Evolutionary conservation across 2,888 invertebrate species (phyloP).

Genomic region (Baronia brevicornis): DNA sequence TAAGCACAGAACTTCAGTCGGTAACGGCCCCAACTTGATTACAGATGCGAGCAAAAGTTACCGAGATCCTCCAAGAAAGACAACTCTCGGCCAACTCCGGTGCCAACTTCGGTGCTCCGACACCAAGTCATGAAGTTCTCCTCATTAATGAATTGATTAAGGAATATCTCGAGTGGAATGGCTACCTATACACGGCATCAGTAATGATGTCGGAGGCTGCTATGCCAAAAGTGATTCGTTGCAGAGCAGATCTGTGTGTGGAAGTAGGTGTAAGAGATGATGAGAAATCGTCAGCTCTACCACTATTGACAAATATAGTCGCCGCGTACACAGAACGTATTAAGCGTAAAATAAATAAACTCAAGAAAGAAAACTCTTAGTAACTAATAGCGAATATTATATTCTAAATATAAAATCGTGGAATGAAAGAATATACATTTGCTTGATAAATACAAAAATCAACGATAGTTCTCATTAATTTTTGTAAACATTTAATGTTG

Average conservation of each 20-base stretch:
- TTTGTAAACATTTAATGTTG: too few species aligned
- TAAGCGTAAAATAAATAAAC: constrained; percentile 54
- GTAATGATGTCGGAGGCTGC: constrained; percentile 70
- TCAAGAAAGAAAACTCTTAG: constrained; percentile 30
- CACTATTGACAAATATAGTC: constrained; percentile 69
- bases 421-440: too few species aligned
- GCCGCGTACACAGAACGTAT: constrained; percentile 71
- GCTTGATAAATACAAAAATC: too few species aligned
- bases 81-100: constrained; percentile 29
- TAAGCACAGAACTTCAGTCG: too few species aligned
- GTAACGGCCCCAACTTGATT: too few species aligned
- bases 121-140: constrained; percentile 47
- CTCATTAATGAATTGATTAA: constrained; percentile 79
- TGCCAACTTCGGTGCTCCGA: constrained; percentile 32
- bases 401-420: too few species aligned
- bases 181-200: constrained; percentile 78
- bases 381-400: too few species aligned
- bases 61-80: constrained; percentile 45
- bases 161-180: constrained; percentile 83
- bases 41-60: constrained; percentile 59
- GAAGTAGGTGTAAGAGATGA: constrained; percentile 71
- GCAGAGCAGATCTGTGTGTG: constrained; percentile 43
- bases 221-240: constrained; percentile 38
- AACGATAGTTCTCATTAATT: too few species aligned
- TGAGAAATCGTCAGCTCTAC: constrained; percentile 65